A percentile compares a stretch with the other conserved stretches of the same genome.
phyloP scores from a whole-genome alignment of 2,888 invertebrate species.

The Epinotia bilunana region DNA sequence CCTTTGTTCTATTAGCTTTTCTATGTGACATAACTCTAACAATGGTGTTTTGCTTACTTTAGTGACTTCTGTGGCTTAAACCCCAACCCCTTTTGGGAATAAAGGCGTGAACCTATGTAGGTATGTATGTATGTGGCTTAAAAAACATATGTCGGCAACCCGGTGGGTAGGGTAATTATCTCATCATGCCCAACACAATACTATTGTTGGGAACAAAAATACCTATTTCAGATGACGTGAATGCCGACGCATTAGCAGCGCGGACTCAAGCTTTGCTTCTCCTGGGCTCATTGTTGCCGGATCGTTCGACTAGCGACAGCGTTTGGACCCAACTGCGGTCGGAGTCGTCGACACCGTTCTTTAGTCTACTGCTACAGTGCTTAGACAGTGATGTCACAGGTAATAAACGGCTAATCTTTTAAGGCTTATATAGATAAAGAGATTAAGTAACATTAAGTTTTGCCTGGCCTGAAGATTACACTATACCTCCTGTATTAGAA shows the following conservation, averaged over 20 bases:
- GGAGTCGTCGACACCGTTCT: slow-evolving; percentile 53
- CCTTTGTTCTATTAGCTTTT: too few relatives aligned
- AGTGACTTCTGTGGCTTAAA: too few relatives aligned
- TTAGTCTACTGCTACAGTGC: slow-evolving; percentile 64
- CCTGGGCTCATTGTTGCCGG: slow-evolving; percentile 61
- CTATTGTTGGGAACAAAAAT: not conserved
- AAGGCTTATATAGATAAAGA: not conserved
- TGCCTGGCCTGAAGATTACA: not conserved
- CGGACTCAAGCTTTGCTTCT: slow-evolving; percentile 65
- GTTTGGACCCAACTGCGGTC: slow-evolving; percentile 66
- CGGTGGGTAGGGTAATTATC: too few relatives aligned
- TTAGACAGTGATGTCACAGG: slow-evolving; percentile 66
- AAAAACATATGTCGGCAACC: too few relatives aligned
- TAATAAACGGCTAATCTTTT: slow-evolving; percentile 47
- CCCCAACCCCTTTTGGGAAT: too few relatives aligned
- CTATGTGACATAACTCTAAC: too few relatives aligned
- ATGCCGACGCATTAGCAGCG: slow-evolving; percentile 53
- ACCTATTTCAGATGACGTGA: slow-evolving; percentile 62
- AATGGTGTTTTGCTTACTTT: too few relatives aligned
- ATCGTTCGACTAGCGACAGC: slow-evolving; percentile 59
- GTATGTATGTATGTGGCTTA: too few relatives aligned
- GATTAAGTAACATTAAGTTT: too few relatives aligned
- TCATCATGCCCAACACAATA: too few relatives aligned
- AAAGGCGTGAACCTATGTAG: too few relatives aligned
- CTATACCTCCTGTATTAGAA: not conserved